Conservation (phyloP, 2,888 invertebrate genomes). For the Athalia rosae region DNA sequence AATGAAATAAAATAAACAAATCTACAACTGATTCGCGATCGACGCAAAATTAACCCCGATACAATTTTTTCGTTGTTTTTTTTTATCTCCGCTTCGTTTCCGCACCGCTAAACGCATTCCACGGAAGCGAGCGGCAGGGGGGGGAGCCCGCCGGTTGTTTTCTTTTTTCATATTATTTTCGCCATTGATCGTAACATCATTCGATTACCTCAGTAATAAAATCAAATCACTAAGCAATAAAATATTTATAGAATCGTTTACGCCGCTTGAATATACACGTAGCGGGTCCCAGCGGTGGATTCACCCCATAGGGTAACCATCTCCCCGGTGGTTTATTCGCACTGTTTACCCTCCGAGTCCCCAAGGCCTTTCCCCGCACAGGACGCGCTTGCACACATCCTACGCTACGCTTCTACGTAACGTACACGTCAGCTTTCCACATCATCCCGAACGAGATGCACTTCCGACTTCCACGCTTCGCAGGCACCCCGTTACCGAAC, state of each 20-base stretch:
- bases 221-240: conserved; percentile 71
- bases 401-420: background rate
- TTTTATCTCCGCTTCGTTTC: too few species aligned
- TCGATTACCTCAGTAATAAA: conserved; percentile 65
- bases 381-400: too few species aligned
- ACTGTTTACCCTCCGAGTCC: conserved; percentile 68
- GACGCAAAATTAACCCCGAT: too few species aligned
- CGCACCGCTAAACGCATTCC: too few species aligned
- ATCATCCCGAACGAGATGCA: background rate
- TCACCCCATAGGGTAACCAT: conserved; percentile 53
- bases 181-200: conserved; percentile 44
- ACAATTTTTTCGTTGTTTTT: too few species aligned
- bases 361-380: conserved; percentile 50
- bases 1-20: too few species aligned
- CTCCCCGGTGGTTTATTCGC: conserved; percentile 69
- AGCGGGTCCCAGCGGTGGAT: conserved; percentile 37
- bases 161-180: background rate
- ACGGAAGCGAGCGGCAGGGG: too few species aligned
- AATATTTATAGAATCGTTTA: conserved; percentile 71
- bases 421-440: conserved; percentile 10
- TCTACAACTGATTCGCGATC: too few species aligned
- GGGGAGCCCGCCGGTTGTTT: background rate
- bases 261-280: conserved; percentile 47
- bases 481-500: conserved; percentile 11
- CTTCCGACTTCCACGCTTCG: conserved; percentile 22